These are phyloP conservation scores for Macrobrachium rosenbergii DNA, from an alignment of 1,140 invertebrate species.

Conservation along the genomic window DNA sequence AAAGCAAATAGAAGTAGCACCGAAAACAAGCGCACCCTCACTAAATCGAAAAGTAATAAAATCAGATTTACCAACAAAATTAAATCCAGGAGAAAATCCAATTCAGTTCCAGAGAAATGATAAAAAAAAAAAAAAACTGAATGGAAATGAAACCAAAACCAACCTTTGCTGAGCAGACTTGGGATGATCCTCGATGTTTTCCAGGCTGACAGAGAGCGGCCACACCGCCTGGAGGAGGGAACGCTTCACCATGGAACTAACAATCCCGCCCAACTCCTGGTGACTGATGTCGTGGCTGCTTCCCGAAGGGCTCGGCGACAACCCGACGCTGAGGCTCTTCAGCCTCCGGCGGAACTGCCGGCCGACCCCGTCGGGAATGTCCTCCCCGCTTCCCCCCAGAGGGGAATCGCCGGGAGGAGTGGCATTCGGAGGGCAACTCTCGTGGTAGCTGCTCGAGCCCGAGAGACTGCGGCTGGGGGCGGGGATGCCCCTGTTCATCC, in stretches of 20 bases:
- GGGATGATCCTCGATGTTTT: slow-evolving; percentile 47
- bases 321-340: slow-evolving; percentile 47
- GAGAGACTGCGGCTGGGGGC: background rate
- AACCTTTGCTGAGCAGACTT: slow-evolving; percentile 1
- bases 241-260: slow-evolving; percentile 35
- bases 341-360: slow-evolving; percentile 37
- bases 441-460: background rate
- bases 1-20: no score
- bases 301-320: slow-evolving; percentile 17
- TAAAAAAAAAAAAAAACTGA: no score
- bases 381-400: background rate
- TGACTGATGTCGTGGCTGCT: slow-evolving; percentile 28
- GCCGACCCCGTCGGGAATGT: background rate
- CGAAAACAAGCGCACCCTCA: no score
- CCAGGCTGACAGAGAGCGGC: slow-evolving; percentile 52
- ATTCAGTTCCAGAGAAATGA: no score
- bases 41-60: no score
- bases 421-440: background rate
- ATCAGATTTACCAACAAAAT: no score
- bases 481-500: background rate
- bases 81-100: no score
- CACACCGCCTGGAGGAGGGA: slow-evolving; percentile 48
- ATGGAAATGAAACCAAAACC: no score
- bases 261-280: background rate
- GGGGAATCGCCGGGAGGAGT: background rate